Base-by-base conservation (phyloP, 2,797 vertebrate species). In the Malurus splendens region DNA sequence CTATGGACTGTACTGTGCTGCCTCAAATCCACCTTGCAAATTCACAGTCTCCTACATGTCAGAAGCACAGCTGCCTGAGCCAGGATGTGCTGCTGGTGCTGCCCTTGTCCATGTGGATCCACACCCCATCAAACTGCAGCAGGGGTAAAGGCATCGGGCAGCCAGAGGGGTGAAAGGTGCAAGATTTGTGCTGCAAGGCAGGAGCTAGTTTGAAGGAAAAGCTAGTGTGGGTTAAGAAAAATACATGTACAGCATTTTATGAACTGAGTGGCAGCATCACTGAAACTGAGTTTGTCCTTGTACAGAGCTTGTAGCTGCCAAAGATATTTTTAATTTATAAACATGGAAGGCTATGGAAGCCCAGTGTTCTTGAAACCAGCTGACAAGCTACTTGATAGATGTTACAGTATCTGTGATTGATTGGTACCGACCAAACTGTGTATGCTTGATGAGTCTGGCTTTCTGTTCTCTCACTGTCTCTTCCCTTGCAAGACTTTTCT, bases 71-170 rank as follows among this genome's bases (percentile, higher is more conserved):
- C 7, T 14, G 23, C 14, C 7, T 6, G 22, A 54, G 45, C 23
- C 8, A 18, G 19, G n/a, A 18, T 19, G n/a, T n/a, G 39, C 4
- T 84, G 64, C 30, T 1, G 0, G 36, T 4, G 11, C 33, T 42
- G 39, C 27, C 1, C 18, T 48, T 0, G 0, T 13, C 17, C 10
- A 0, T 7, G n/a, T 38, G 20, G 18, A 39, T 47, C 44, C 36
- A 18, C 9, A 3, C 50, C 5, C 1, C 1, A 13, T 14, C 32
- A 27, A 27, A 19, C 6, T 28, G n/a, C 19, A 20, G 27, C 6
- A 28, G 36, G 36, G 25, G 14, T 30, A 30, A 41, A 38, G 6
- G 20, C 41, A 57, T 17, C 12, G 20, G 6, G 20, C 41, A 50
- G 39, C 18, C 20, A 8, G 12, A 6, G 22, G 7, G 38, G 50